Base-by-base conservation (phyloP, 2,888 invertebrate genomes). In the Rhamnusium bicolor region DNA sequence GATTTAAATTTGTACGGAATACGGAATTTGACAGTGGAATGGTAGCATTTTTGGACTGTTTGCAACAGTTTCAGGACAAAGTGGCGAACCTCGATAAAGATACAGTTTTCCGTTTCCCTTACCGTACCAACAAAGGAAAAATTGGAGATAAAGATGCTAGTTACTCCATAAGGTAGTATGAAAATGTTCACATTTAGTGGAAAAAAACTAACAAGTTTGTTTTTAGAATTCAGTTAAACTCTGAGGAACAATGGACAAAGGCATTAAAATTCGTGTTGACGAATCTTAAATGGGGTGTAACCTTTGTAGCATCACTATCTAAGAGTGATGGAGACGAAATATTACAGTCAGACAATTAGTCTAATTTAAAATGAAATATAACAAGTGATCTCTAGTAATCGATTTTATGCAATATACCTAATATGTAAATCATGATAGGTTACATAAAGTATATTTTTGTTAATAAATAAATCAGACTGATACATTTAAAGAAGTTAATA, bases 171-270 rank as follows among this genome's bases (percentile, higher is more conserved):
- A 98, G 97, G 94, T 94, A 90, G 87, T 89, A 49, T 65, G 51
- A 18, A 81, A 73, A 68, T n/a, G n/a, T 19, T n/a, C 67, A 16
- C 16, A 47, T 14, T 46, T 3, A 24, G 6, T 73, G 27, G 16
- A n/a, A 63, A 51, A 21, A 10, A 61, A 7, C 7, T 67, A 5
- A 14, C 16, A 27, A 46, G 2, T 56, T 53, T 61, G 49, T 72
- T 87, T 82, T 85, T 88, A 96, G 95, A 90, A 97, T 97, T 80
- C 98, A 98, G 89, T 96, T 99, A 84, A 99, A 99, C 89, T 98
- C 98, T 0, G 98, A 99, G 88, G 99, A 99, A 85, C 97, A 98
- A 86, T 99, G 99, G 99, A 99, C 99, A 0, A 99, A 99, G 89
- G 99, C 99, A 1, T 89, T 99, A 40, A 98, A 99, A 88, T 98